Evolutionary conservation across 2,888 invertebrate genomes (phyloP).

Genomic region (Chesias legatella): DNA sequence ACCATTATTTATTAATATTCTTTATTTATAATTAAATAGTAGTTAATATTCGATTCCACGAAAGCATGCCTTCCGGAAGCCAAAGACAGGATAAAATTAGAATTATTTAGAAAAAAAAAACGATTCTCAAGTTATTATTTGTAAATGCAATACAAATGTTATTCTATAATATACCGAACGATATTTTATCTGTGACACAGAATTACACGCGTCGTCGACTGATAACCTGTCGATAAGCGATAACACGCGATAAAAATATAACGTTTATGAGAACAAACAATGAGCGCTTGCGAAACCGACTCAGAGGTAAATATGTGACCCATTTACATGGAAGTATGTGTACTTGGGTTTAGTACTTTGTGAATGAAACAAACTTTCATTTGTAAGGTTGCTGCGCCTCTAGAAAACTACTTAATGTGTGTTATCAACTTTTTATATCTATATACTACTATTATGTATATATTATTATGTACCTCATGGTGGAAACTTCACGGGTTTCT

Average conservation of each 20-base stretch:
- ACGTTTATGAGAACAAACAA: slow-evolving; percentile 14
- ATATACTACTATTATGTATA: too few relatives aligned
- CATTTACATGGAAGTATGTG: slow-evolving; percentile 4
- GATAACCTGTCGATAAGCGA: slow-evolving; percentile 32
- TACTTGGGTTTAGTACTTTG: slow-evolving; percentile 6
- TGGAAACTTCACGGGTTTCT: too few relatives aligned
- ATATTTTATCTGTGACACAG: slow-evolving; percentile 27
- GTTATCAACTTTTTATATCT: too few relatives aligned
- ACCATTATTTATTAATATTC: too few relatives aligned
- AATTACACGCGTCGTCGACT: slow-evolving; percentile 29
- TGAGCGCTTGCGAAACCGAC: slow-evolving; percentile 23
- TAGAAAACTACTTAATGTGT: slow-evolving; percentile 9
- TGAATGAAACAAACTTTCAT: slow-evolving; percentile 15
- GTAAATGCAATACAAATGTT: too few relatives aligned
- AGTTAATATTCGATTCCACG: too few relatives aligned
- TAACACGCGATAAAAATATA: slow-evolving; percentile 20
- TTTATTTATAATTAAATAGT: too few relatives aligned
- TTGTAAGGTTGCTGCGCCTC: slow-evolving; percentile 11
- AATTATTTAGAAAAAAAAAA: too few relatives aligned
- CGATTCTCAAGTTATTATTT: too few relatives aligned
- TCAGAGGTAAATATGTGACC: slow-evolving; percentile 16
- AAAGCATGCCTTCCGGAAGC: too few relatives aligned
- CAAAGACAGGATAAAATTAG: too few relatives aligned
- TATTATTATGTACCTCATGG: too few relatives aligned
- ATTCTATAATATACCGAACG: slow-evolving; percentile 3